phyloP scores from a whole-genome alignment of 2,797 vertebrate genomes.

The Choloepus didactylus region DNA sequence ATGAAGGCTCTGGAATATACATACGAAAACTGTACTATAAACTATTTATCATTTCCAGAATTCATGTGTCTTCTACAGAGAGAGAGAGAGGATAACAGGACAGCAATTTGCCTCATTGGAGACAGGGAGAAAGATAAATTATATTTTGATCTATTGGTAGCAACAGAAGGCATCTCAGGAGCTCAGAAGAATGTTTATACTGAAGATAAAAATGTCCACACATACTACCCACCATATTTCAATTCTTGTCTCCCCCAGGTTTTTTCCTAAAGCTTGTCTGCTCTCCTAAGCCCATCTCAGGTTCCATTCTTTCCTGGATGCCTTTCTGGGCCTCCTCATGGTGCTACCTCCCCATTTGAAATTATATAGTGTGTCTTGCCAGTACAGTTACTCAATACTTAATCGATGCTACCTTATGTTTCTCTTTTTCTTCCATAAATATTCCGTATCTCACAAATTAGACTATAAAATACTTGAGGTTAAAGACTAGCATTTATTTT shows the following conservation, averaged over 20 bases:
- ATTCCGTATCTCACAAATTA: background rate
- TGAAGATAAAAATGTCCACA: background rate
- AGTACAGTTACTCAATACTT: background rate
- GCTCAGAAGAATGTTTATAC: background rate
- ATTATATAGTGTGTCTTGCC: accelerated
- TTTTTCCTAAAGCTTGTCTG: background rate
- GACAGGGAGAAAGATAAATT: background rate
- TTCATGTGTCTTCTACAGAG: background rate
- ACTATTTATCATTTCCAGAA: background rate
- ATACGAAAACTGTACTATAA: background rate
- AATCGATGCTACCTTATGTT: accelerated
- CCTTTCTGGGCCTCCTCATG: accelerated
- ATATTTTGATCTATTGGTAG: background rate
- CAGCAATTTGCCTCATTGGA: background rate
- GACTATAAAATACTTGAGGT: background rate
- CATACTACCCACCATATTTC: background rate
- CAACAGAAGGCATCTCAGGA: background rate
- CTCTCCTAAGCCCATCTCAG: background rate
- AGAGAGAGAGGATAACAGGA: background rate
- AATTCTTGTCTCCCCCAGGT: background rate
- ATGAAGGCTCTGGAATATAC: background rate
- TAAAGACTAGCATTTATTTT: background rate
- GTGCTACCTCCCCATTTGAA: accelerated
- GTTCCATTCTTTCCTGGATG: accelerated
- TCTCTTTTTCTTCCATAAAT: background rate